Conservation (phyloP, 1,140 invertebrate genomes). For the Trachymyrmex cornetzi region DNA sequence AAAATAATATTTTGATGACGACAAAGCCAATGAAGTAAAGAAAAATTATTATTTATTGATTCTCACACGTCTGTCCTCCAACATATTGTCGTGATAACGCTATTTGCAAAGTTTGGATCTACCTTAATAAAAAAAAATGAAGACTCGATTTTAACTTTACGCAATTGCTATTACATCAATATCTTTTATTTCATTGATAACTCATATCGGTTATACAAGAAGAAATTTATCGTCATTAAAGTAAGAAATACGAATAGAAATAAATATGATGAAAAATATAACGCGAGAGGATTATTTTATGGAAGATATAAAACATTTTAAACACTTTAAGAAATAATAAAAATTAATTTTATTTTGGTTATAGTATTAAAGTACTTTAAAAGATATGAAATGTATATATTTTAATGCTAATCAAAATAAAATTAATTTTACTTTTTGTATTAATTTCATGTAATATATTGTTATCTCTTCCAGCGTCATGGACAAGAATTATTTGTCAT, state of each 20-base stretch:
- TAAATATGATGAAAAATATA: background rate
- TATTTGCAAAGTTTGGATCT: slow-evolving; percentile 34
- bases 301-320: background rate
- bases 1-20: background rate
- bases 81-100: slow-evolving; percentile 38
- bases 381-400: background rate
- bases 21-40: slow-evolving; percentile 34
- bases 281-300: background rate
- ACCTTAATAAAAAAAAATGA: slow-evolving; percentile 6
- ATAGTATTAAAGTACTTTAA: background rate
- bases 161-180: slow-evolving; percentile 46
- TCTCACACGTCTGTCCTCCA: background rate
- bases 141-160: slow-evolving; percentile 33
- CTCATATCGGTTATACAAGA: background rate
- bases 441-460: background rate
- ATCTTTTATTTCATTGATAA: background rate
- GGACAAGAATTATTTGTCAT: background rate
- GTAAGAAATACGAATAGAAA: background rate
- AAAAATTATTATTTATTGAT: slow-evolving; percentile 51
- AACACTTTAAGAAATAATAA: too few species aligned
- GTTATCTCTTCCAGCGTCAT: background rate
- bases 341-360: too few species aligned
- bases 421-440: background rate
- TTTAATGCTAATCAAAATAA: background rate
- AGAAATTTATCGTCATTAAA: background rate